Conservation (phyloP, 35 echinoderm and acorn worm genomes). For the Apostichopus californicus region DNA sequence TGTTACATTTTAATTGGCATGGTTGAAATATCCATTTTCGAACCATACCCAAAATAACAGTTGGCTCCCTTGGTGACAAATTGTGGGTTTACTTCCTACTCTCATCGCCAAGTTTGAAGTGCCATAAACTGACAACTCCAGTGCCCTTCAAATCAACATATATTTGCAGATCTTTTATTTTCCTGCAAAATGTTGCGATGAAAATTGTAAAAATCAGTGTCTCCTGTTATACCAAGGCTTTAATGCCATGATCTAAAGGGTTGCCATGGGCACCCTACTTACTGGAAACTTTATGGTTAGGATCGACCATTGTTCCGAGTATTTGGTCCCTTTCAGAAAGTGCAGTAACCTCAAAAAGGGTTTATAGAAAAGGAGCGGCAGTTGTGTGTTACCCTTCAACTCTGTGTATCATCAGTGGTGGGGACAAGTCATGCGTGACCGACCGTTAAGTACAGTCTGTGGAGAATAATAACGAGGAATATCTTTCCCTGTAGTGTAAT, state of each 20-base stretch:
- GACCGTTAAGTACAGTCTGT: background rate
- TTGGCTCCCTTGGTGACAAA: too few species aligned
- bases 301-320: background rate
- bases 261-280: background rate
- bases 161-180: too few species aligned
- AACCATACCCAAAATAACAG: too few species aligned
- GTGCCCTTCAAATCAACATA: too few species aligned
- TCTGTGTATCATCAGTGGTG: background rate
- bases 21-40: too few species aligned
- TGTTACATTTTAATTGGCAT: too few species aligned
- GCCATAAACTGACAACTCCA: too few species aligned
- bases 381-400: background rate
- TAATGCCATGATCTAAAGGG: background rate
- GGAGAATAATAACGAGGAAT: background rate
- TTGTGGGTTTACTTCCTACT: too few species aligned
- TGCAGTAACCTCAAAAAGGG: conserved; percentile 12
- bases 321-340: conserved; percentile 20
- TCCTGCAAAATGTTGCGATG: background rate
- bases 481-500: background rate
- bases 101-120: too few species aligned
- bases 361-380: conserved; percentile 20
- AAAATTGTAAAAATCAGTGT: background rate
- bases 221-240: background rate
- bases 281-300: background rate
- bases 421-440: background rate